Conservation (phyloP, 2,113 vertebrate species). For the Dicerorhinus sumatrensis region DNA sequence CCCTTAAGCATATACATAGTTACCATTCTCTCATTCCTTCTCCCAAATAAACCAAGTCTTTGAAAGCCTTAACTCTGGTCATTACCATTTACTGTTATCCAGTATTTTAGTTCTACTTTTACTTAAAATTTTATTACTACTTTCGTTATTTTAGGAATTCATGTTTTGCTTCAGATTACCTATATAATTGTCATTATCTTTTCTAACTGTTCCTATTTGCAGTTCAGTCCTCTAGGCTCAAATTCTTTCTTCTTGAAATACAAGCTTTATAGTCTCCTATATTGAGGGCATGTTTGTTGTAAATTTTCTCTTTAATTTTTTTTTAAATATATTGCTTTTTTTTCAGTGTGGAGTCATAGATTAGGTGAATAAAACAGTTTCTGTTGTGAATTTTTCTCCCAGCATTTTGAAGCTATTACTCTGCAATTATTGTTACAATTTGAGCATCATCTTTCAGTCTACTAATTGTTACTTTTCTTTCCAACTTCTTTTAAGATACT, state of each 20-base stretch:
- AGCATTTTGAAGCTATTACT: background rate
- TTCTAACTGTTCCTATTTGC: background rate
- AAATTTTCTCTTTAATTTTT: background rate
- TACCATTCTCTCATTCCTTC: background rate
- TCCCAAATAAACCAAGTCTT: background rate
- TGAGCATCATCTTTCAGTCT: background rate
- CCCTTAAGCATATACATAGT: background rate
- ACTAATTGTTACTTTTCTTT: background rate
- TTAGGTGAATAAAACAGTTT: background rate
- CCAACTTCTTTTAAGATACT: background rate
- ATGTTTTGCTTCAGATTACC: background rate
- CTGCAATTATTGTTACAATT: background rate
- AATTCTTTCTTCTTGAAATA: background rate
- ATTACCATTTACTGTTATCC: background rate
- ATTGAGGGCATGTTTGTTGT: background rate
- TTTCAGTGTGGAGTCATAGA: background rate
- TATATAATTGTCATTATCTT: background rate
- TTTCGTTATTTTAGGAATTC: background rate
- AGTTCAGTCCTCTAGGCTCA: background rate
- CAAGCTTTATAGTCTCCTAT: background rate
- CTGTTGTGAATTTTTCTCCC: background rate
- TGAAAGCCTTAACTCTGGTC: background rate
- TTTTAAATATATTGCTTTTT: background rate
- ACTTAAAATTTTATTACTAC: background rate
- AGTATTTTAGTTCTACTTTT: background rate